Evolutionary conservation across 2,888 invertebrate species (phyloP).

Genomic region (Drosophila koepferae): DNA sequence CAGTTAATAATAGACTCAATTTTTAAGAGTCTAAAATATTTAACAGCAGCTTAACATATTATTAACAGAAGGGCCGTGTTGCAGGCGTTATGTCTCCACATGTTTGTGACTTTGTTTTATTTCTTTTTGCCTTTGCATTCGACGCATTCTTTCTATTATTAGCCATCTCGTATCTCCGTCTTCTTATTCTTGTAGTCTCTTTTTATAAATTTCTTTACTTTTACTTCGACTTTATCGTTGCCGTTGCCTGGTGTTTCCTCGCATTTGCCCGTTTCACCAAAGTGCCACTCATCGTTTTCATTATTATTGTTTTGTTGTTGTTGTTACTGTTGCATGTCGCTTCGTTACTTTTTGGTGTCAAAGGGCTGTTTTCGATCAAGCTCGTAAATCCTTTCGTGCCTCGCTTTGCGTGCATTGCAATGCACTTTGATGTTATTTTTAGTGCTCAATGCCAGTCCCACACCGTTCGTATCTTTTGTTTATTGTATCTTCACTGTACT

Average conservation of each 20-base stretch:
- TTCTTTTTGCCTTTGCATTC: conserved; percentile 14
- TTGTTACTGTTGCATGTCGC: conserved; percentile 39
- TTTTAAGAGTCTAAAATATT: not conserved
- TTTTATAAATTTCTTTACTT: conserved; percentile 64
- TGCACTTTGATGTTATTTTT: conserved; percentile 71
- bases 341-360: conserved; percentile 43
- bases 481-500: conserved; percentile 1
- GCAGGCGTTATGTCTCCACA: conserved; percentile 49
- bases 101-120: conserved; percentile 32
- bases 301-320: conserved; percentile 38
- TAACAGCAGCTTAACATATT: not conserved
- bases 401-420: conserved; percentile 53
- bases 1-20: not conserved
- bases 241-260: conserved; percentile 43
- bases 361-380: conserved; percentile 71
- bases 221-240: conserved; percentile 44
- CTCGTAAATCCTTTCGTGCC: conserved; percentile 78
- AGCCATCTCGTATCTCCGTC: conserved; percentile 51
- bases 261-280: conserved; percentile 50
- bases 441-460: conserved; percentile 37
- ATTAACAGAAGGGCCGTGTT: not conserved
- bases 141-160: conserved; percentile 61
- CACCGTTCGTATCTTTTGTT: conserved; percentile 3
- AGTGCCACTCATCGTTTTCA: conserved; percentile 61
- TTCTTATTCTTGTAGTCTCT: conserved; percentile 38